These are phyloP conservation scores for Puffinus mauretanicus DNA, from an alignment of 2,113 vertebrate species.

Conservation along the genomic window DNA sequence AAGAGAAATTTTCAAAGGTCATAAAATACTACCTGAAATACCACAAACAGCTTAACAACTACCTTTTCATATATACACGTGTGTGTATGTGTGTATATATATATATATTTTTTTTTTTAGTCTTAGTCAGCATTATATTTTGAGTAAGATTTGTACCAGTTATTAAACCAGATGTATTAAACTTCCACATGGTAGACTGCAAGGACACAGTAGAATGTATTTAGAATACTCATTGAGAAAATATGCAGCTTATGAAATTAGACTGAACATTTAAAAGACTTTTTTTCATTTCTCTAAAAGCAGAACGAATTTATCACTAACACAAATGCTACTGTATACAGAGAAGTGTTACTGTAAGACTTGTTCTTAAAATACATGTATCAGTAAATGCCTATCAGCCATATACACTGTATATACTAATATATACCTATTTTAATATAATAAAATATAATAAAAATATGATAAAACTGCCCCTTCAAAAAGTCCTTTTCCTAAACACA, in stretches of 20 bases:
- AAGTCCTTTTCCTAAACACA: not conserved
- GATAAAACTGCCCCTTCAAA: not conserved
- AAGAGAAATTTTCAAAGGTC: slow-evolving; percentile 53
- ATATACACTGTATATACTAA: not conserved
- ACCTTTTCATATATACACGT: not conserved
- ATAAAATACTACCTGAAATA: not conserved
- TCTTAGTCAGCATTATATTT: not conserved
- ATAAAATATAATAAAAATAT: not conserved
- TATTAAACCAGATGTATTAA: not conserved
- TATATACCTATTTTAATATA: not conserved
- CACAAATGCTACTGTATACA: not conserved
- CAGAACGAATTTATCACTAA: not conserved
- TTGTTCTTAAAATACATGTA: not conserved
- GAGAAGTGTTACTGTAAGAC: not conserved
- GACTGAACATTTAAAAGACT: not conserved
- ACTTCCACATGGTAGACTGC: not conserved
- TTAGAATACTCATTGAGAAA: not conserved
- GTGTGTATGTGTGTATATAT: fast-evolving
- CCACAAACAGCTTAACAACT: not conserved
- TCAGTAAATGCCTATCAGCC: not conserved
- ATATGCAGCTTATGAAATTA: not conserved
- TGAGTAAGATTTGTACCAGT: not conserved
- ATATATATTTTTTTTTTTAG: not conserved
- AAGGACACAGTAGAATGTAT: not conserved
- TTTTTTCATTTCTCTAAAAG: not conserved